These are phyloP conservation scores for Epirrita christyi DNA, from an alignment of 2,888 invertebrate genomes.

Conservation along the genomic window DNA sequence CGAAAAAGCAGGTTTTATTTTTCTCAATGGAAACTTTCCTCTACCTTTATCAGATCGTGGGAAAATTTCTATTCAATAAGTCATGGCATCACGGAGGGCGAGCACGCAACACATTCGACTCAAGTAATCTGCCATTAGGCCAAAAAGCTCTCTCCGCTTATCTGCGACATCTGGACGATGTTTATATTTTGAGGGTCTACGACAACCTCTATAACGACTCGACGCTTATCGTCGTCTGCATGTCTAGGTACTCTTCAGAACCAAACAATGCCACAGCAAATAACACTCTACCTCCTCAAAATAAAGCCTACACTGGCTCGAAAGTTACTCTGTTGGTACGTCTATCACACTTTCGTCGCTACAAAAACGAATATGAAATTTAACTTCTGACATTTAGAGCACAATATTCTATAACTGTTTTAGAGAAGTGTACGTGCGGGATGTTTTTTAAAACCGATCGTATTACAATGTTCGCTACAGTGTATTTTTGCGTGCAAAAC, in stretches of 20 bases:
- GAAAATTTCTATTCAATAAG: constrained; percentile 67
- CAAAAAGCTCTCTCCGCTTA: constrained; percentile 78
- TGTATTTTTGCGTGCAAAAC: constrained; percentile 44
- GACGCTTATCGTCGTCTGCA: constrained; percentile 74
- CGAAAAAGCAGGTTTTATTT: constrained; percentile 28
- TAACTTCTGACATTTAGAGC: constrained; percentile 48
- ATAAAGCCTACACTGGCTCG: constrained; percentile 53
- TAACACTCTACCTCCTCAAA: constrained; percentile 50
- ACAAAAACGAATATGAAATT: constrained; percentile 53
- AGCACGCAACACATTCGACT: constrained; percentile 64
- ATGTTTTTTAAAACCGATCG: constrained; percentile 46
- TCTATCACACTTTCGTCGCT: constrained; percentile 40
- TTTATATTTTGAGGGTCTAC: constrained; percentile 81
- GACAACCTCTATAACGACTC: constrained; percentile 81
- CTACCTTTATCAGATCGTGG: constrained; percentile 52
- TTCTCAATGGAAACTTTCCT: constrained; percentile 39
- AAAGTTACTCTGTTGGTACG: constrained; percentile 38
- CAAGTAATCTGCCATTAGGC: constrained; percentile 80
- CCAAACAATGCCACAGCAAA: constrained; percentile 51
- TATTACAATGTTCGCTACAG: constrained; percentile 44
- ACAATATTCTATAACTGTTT: constrained; percentile 48
- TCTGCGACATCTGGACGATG: constrained; percentile 82
- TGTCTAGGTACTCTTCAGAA: constrained; percentile 72
- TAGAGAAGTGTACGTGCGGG: constrained; percentile 30
- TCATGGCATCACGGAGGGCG: constrained; percentile 54